Conservation (phyloP, 1,140 invertebrate species). For the Polypedilum vanderplanki region DNA sequence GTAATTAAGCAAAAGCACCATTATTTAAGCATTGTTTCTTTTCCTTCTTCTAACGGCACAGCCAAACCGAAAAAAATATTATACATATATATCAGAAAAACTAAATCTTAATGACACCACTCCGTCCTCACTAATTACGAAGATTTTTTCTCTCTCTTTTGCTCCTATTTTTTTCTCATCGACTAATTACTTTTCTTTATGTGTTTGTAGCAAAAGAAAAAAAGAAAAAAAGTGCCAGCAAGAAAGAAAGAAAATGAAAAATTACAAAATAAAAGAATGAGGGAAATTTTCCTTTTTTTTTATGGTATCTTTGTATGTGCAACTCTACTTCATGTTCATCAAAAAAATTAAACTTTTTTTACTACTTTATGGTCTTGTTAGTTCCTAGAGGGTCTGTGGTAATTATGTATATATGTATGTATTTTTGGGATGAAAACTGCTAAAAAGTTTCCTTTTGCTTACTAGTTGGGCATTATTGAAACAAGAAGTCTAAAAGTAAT, state of each 20-base stretch:
- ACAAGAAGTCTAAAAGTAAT: too few species aligned
- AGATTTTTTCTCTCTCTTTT: too few species aligned
- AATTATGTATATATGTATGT: too few species aligned
- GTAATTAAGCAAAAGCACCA: background rate
- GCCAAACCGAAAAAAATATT: background rate
- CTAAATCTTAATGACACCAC: constrained; percentile 17
- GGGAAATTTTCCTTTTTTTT: background rate
- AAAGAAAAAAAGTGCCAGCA: background rate
- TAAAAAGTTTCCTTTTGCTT: too few species aligned
- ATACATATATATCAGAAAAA: background rate
- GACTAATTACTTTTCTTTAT: constrained; percentile 1
- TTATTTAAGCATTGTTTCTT: constrained; percentile 14
- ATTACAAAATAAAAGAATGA: background rate
- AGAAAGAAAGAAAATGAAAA: background rate
- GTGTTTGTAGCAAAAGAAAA: background rate
- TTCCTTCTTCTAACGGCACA: background rate
- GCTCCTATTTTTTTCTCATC: background rate
- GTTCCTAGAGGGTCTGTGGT: too few species aligned
- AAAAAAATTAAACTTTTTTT: background rate
- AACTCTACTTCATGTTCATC: background rate
- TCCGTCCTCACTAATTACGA: constrained; percentile 11
- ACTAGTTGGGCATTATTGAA: too few species aligned
- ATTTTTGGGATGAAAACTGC: too few species aligned
- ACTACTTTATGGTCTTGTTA: too few species aligned
- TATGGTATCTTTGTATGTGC: background rate